A percentile compares a stretch with the other conserved stretches of the same genome.
Conservation (phyloP, 2,113 vertebrate species). For the Puma concolor region DNA sequence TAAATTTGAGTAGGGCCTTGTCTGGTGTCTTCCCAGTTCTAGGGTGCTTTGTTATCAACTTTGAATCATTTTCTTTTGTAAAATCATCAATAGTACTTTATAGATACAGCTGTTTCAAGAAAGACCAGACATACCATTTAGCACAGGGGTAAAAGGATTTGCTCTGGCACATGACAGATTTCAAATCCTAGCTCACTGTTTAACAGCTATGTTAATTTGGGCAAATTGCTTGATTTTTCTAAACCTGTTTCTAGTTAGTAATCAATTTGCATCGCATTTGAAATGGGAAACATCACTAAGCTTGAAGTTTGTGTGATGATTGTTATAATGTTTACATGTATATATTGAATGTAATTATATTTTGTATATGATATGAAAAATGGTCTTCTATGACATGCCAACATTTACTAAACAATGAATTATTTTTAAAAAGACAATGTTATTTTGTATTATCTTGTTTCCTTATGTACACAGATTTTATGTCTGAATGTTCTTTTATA, state of each 20-base stretch:
- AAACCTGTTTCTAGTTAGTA: background rate
- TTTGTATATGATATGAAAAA: background rate
- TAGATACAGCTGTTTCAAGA: background rate
- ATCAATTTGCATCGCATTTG: background rate
- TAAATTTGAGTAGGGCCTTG: background rate
- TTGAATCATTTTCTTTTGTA: background rate
- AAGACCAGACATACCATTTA: background rate
- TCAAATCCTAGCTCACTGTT: background rate
- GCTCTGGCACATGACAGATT: background rate
- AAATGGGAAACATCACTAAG: background rate
- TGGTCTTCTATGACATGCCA: background rate
- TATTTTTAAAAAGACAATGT: background rate
- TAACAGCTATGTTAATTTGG: background rate
- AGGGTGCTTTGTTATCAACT: background rate
- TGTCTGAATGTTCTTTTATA: background rate
- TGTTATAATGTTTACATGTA: background rate
- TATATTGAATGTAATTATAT: background rate
- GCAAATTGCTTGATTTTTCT: background rate
- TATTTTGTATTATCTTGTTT: background rate
- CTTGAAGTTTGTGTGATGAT: background rate
- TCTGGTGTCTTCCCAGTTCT: background rate
- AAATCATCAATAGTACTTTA: background rate
- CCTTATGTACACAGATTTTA: background rate
- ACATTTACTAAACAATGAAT: background rate
- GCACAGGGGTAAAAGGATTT: background rate